phyloP scores from a whole-genome alignment of 2,888 invertebrate genomes.

The Apodemia hepburni region DNA sequence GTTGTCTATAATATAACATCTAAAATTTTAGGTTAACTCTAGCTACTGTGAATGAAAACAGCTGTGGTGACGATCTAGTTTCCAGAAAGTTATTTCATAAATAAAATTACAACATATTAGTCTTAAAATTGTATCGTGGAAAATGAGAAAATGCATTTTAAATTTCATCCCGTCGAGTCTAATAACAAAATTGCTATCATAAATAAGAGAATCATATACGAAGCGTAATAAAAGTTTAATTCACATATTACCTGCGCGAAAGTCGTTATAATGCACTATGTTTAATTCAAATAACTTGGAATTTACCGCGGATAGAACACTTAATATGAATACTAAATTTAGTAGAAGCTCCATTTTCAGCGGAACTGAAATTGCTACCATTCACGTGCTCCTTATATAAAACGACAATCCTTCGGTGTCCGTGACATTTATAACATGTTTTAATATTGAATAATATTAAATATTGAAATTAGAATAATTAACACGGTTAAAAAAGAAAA shows the following conservation, averaged over 20 bases:
- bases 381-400: background rate
- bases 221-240: constrained; percentile 8
- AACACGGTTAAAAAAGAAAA: too few relatives aligned
- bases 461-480: too few relatives aligned
- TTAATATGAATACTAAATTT: constrained; percentile 32
- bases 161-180: constrained; percentile 13
- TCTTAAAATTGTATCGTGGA: background rate
- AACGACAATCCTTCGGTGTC: background rate
- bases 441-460: too few relatives aligned
- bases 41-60: too few relatives aligned
- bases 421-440: background rate
- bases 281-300: constrained; percentile 50
- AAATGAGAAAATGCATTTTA: constrained; percentile 7
- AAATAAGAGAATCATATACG: constrained; percentile 12
- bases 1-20: too few relatives aligned
- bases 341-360: constrained; percentile 22
- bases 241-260: constrained; percentile 58
- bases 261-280: constrained; percentile 68
- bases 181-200: constrained; percentile 5
- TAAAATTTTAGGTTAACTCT: too few relatives aligned
- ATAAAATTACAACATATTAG: background rate
- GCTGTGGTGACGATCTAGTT: background rate
- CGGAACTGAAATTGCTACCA: constrained; percentile 5
- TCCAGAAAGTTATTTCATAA: background rate
- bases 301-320: constrained; percentile 32